Base-by-base conservation (phyloP, 1,140 invertebrate genomes). In the Venustaconcha ellipsiformis region DNA sequence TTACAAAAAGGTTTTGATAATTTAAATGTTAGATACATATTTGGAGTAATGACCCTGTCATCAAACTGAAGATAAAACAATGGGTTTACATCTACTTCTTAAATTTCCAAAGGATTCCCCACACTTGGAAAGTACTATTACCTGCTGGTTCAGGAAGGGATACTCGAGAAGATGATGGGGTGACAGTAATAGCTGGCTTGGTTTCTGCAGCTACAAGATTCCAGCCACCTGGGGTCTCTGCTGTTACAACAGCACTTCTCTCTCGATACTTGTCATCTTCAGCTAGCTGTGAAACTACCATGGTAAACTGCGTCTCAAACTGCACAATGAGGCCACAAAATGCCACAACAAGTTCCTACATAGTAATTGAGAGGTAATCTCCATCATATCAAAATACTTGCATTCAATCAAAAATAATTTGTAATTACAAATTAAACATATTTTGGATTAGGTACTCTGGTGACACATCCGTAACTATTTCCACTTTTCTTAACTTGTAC, bases 251-350 rank as follows among this genome's bases (percentile, higher is more conserved):
- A 14, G 76, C 72, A 48, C 75, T 78, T 55, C 78, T 79, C 14
- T 85, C 84, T 71, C 80, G 74, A 74, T 82, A 64, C 67, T 83
- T 84, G 80, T 92, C 93, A 78, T 93, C 92, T 84, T 96, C 94
- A 64, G 95, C 92, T 60, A 94, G 82, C 74, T 92, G 91, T 66
- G 93, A 94, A 0, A 96, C 94, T 14, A 92, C 88, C 18, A 87
- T 87, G 67, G 91, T 92, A 90, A 98, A 98, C 71, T 95, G 94
- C 76, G 95, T 94, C 90, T 98, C 96, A 91, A 97, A 98, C 67
- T 95, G 93, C 65, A 96, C 86, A 18, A 99, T 94, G 89, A 97
- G 93, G 94, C 96, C 97, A 88, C 97, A 96, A 1, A 99, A 90
- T 8, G 97, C 96, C 57, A 94, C 93, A 55, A 94, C 92, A 77